Evolutionary conservation across 2,888 invertebrate genomes (phyloP), one percentile per base, ranked within the genome.

Genomic region (Habrosyne pyritoides): DNA sequence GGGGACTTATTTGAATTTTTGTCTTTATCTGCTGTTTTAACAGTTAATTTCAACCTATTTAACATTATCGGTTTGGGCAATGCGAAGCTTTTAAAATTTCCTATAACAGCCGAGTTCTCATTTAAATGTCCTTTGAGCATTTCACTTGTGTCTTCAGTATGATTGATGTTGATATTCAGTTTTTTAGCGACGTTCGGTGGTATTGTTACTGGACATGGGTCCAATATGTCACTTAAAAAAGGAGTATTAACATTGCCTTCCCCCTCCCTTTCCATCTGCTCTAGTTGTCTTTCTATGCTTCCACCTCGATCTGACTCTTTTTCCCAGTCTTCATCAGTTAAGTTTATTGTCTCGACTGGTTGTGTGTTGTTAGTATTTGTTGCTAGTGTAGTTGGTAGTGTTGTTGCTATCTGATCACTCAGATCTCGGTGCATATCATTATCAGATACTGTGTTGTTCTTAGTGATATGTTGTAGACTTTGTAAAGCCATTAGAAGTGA

Each of bases 1-100:
- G 56, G 50, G 53, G 75, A 59, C 69, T 76, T 86, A 71, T 81
- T 84, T 49, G 66, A 53, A 60, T 58, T 73, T 65, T 84, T 89
- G 50, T 88, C 89, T 53, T 81, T 42, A 18, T 42, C 42, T 18
- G 33, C 69, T 55, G 80, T 72, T 81, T 90, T 90, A 50, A 89
- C 81, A 4, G 87, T 71, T 63, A 89, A 71, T 81, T 91, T 93
- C 64, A 92, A 81, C 67, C 91, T 86, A 79, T 91, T 92, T 63
- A 93, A 74, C 66, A 92, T 68, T 50, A 93, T 87, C 18, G 93
- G 93, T 79, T 93, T 93, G 10, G 93, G 93, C 49, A 91, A 73
- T 22, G 93, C 93, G 60, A 93, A 93, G 66, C 93, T 93, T 84
- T 92, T 93, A 69, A 93, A 93, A 70, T 86, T 89, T 21, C 91